Base-by-base conservation (phyloP, 2,797 vertebrate genomes). In the Sorex maritimensis region DNA sequence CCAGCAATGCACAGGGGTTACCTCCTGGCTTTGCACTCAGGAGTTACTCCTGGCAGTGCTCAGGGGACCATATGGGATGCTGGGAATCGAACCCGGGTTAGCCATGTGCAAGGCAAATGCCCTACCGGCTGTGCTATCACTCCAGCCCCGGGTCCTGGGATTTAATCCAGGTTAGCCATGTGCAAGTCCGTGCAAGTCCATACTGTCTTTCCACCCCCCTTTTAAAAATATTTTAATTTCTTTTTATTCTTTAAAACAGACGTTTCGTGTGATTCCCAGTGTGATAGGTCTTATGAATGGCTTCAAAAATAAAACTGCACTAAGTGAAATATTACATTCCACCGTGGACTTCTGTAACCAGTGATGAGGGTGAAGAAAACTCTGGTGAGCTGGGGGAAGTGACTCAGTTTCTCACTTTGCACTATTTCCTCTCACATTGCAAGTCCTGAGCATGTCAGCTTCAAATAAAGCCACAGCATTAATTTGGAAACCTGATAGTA, bases 241-340 rank as follows among this genome's bases (percentile, higher is more conserved):
- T 92, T 81, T 91, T 58, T 81, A 82, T 85, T 72, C 24, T 94
- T 4, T 81, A 67, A 86, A 71, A 63, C 26, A 58, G 77, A 88
- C 28, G 11, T 82, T 78, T 77, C 3, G 23, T 55, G 44, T 79
- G 41, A 19, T 58, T 82, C 24, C 9, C 82, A 69, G 38, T 44
- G 81, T 86, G 88, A 41, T 58, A 96, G 82, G 41, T 91, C 17
- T 82, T 91, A 78, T 86, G 79, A 87, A 95, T 78, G 26, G 1
- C 78, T 85, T 90, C 74, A 77, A 55, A 83, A 63, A 77, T 67
- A 68, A 81, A 84, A 69, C 81, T 93, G 63, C 65, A 68, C 1
- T 30, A 72, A 85, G 74, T 41, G 65, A 73, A 90, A 86, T 58
- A 68, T 0, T 30, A 17, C 49, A 10, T 65, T 79, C 73, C 28